Percentiles rank a stretch among this genome's conserved stretches.
Conservation (phyloP, 2,113 vertebrate species). For the Neotragus moschatus region DNA sequence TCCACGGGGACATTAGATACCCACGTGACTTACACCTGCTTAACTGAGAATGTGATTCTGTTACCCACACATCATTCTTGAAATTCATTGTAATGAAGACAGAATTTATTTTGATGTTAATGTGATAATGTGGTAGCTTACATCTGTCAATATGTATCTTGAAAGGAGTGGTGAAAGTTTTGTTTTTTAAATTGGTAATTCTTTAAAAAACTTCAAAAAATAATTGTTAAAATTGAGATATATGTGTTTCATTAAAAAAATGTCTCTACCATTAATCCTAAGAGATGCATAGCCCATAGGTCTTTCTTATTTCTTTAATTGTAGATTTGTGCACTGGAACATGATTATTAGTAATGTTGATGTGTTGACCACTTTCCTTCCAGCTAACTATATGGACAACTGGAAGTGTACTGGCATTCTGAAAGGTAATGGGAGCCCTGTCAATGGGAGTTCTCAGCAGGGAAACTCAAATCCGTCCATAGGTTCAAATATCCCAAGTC, state of each 20-base stretch:
- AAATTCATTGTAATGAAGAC: slow-evolving; percentile 5
- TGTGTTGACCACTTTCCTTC: slow-evolving; percentile 50
- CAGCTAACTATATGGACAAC: slow-evolving; percentile 99
- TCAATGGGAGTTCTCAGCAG: slow-evolving; percentile 89
- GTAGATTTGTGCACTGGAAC: background rate
- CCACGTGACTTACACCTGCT: background rate
- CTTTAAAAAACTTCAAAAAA: background rate
- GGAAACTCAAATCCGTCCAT: slow-evolving; percentile 87
- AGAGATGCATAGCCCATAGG: background rate
- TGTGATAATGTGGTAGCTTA: background rate
- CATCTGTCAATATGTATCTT: background rate
- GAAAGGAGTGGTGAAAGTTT: background rate
- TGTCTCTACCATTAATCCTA: background rate
- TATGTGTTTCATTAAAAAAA: background rate
- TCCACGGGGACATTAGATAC: background rate
- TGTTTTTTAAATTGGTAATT: slow-evolving; percentile 11
- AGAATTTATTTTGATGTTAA: slow-evolving; percentile 1
- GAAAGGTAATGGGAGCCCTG: slow-evolving; percentile 96
- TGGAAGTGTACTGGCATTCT: slow-evolving; percentile 98
- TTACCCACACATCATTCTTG: background rate
- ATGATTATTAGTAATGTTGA: background rate
- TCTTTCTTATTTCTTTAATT: background rate
- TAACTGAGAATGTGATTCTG: background rate
- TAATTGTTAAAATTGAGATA: background rate
- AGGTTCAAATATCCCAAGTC: slow-evolving; percentile 85